Percentiles rank a stretch among this genome's conserved stretches.
phyloP scores from a whole-genome alignment of 2,888 invertebrate species.

The Autographa gamma region DNA sequence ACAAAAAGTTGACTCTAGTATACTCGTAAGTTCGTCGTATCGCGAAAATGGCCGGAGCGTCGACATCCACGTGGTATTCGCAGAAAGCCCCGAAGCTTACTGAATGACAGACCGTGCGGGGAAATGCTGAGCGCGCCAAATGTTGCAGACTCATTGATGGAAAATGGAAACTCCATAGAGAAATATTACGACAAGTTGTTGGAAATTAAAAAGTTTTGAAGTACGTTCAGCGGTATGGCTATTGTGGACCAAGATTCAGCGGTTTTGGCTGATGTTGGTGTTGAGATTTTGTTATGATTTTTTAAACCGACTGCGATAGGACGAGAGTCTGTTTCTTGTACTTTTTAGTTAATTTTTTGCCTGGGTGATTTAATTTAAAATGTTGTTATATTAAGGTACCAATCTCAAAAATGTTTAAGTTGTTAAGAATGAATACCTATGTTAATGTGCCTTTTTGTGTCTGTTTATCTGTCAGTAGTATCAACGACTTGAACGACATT shows the following conservation, averaged over 20 bases:
- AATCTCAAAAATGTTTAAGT: too few relatives aligned
- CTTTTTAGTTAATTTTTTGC: too few relatives aligned
- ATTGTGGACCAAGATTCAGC: neutral
- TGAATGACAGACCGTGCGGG: constrained; percentile 58
- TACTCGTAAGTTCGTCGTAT: constrained; percentile 38
- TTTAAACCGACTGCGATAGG: too few relatives aligned
- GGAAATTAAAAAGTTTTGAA: neutral
- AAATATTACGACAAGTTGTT: neutral
- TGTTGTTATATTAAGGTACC: too few relatives aligned
- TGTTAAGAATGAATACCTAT: too few relatives aligned
- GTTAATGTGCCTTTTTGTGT: too few relatives aligned
- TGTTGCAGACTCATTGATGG: constrained; percentile 46
- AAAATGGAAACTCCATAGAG: constrained; percentile 13
- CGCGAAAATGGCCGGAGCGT: constrained; percentile 45
- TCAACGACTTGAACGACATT: too few relatives aligned
- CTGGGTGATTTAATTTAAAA: too few relatives aligned
- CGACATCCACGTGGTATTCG: constrained; percentile 54
- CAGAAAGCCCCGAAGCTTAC: constrained; percentile 61
- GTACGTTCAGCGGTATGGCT: neutral
- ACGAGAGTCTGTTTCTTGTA: too few relatives aligned
- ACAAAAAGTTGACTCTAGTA: neutral
- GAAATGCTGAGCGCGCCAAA: constrained; percentile 29
- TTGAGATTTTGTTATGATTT: too few relatives aligned
- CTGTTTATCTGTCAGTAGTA: too few relatives aligned
- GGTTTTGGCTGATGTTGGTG: neutral